These are phyloP conservation scores for Micrasema minimum DNA, from an alignment of 1,140 invertebrate genomes.

Conservation along the genomic window DNA sequence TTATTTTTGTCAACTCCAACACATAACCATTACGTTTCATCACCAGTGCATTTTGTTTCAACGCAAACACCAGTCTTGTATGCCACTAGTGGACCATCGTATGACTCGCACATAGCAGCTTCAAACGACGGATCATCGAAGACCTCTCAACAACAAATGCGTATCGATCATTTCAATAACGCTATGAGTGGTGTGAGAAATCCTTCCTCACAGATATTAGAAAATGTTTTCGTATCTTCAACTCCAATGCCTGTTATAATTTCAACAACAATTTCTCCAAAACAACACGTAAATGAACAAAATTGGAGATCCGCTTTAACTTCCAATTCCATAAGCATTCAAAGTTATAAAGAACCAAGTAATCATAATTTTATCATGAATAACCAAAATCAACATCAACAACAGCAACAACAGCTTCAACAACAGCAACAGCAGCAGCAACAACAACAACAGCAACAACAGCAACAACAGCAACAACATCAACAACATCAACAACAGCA, in stretches of 20 bases:
- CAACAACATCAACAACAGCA: slow-evolving; percentile 10
- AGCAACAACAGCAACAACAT: slow-evolving; percentile 25
- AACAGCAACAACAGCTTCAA: no score
- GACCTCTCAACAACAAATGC: slow-evolving; percentile 57
- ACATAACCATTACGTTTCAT: slow-evolving; percentile 61
- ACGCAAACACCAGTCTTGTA: slow-evolving; percentile 51
- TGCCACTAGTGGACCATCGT: slow-evolving; percentile 39
- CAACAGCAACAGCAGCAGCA: background rate
- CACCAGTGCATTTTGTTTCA: slow-evolving; percentile 58
- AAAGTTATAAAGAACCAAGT: background rate
- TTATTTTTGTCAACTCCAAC: slow-evolving; percentile 58
- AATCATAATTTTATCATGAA: no score
- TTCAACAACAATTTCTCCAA: slow-evolving; percentile 24
- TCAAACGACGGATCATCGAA: slow-evolving; percentile 27
- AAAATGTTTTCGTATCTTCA: slow-evolving; percentile 35
- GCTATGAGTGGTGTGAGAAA: slow-evolving; percentile 60
- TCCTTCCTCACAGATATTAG: slow-evolving; percentile 46
- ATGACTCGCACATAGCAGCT: slow-evolving; percentile 18
- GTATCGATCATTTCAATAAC: slow-evolving; percentile 64
- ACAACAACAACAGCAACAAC: slow-evolving; percentile 22
- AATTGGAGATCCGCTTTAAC: slow-evolving; percentile 23
- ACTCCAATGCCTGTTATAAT: slow-evolving; percentile 29
- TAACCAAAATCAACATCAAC: no score
- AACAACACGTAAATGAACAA: slow-evolving; percentile 32
- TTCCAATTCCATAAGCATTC: background rate